Conservation (phyloP, 1,140 invertebrate species). For the Eriocheir sinensis region DNA sequence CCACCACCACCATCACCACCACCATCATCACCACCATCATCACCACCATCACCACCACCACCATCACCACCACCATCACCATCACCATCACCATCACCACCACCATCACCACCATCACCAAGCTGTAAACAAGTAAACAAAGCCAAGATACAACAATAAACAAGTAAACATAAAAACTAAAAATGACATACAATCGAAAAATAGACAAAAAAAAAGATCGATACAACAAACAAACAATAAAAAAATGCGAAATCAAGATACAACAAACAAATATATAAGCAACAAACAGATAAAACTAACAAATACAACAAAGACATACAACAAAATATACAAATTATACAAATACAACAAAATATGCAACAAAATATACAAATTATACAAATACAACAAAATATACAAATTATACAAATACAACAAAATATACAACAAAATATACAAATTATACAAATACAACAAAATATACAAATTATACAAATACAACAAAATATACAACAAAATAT, state of each 20-base stretch:
- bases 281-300: neutral
- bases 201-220: conserved; percentile 1
- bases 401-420: neutral
- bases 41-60: too few species aligned
- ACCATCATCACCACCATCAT: neutral
- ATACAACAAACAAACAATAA: neutral
- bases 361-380: neutral
- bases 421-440: neutral
- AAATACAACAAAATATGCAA: neutral
- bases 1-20: too few species aligned
- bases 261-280: neutral
- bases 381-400: neutral
- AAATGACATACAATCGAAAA: neutral
- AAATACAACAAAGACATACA: neutral
- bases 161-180: neutral
- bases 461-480: neutral
- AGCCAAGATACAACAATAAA: neutral
- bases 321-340: conserved; percentile 2
- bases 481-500: neutral
- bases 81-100: too few species aligned
- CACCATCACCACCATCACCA: too few species aligned
- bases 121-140: too few species aligned
- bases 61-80: too few species aligned
- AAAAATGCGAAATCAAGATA: neutral
- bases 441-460: neutral